phyloP scores from a whole-genome alignment of 2,888 invertebrate species.

The Lepas anatifera region DNA sequence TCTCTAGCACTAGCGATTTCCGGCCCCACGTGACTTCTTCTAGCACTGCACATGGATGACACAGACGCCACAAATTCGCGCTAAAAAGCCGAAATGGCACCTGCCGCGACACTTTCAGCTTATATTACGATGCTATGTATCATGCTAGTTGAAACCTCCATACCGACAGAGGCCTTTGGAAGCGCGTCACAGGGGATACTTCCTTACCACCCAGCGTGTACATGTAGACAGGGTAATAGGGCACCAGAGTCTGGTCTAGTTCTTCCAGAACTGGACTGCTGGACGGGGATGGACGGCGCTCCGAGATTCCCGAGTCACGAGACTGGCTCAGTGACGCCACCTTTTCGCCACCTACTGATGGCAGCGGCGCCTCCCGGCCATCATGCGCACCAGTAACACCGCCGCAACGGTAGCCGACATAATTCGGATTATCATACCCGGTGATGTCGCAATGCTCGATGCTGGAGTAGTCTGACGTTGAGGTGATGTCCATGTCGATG shows the following conservation, averaged over 20 bases:
- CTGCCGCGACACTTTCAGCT: no score
- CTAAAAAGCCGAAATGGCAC: no score
- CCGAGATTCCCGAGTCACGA: not conserved
- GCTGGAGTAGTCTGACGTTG: not conserved
- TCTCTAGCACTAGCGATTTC: no score
- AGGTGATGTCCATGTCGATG: no score
- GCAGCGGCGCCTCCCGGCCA: not conserved
- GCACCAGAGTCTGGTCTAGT: constrained; percentile 16
- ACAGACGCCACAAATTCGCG: no score
- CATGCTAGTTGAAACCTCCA: constrained; percentile 55
- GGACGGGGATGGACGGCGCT: not conserved
- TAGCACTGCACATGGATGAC: no score
- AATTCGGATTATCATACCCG: constrained; percentile 2
- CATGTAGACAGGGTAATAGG: constrained; percentile 39
- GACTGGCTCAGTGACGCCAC: not conserved
- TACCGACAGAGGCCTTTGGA: constrained; percentile 61
- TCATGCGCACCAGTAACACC: no score
- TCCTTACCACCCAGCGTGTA: constrained; percentile 68
- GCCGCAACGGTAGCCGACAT: not conserved
- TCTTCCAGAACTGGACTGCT: not conserved
- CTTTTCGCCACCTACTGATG: not conserved
- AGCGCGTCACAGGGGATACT: constrained; percentile 59
- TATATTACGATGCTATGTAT: no score
- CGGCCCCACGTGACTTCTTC: no score
- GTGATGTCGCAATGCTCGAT: constrained; percentile 11